Percentiles rank a stretch among this genome's conserved stretches.
Evolutionary conservation across 2,113 vertebrate species (phyloP).

Genomic region (Larimichthys crocea): DNA sequence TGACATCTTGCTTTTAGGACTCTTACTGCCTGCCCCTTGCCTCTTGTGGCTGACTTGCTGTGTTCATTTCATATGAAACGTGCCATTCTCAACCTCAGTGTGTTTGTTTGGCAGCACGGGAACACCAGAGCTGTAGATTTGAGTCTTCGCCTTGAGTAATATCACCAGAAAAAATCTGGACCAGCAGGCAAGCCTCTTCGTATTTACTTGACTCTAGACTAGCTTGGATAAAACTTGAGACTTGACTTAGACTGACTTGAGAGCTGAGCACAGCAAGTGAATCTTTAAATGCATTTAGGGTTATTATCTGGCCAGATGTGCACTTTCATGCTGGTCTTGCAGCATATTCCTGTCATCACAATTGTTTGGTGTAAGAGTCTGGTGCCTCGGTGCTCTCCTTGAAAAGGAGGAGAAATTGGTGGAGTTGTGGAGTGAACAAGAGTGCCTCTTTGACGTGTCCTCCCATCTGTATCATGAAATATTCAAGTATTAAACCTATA

Average conservation of each 20-base stretch:
- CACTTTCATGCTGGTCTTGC: too few species aligned
- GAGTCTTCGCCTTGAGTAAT: neutral
- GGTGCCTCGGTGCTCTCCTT: too few species aligned
- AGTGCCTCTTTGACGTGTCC: too few species aligned
- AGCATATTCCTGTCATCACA: too few species aligned
- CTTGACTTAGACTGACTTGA: neutral
- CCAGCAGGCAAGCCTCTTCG: neutral
- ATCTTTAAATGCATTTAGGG: too few species aligned
- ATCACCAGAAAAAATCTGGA: neutral
- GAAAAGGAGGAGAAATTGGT: too few species aligned
- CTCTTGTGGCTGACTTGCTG: neutral
- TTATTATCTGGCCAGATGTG: too few species aligned
- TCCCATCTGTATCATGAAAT: too few species aligned
- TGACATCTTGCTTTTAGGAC: slow-evolving; percentile 2
- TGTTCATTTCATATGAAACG: neutral
- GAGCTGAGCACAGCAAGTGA: too few species aligned
- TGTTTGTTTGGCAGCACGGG: neutral
- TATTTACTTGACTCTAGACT: neutral
- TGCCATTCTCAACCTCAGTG: neutral
- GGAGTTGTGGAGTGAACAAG: too few species aligned
- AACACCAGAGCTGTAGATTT: neutral
- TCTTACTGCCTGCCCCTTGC: neutral
- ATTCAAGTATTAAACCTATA: too few species aligned
- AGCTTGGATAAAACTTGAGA: neutral
- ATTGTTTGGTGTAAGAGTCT: too few species aligned